phyloP scores from a whole-genome alignment of 2,888 invertebrate species.

The Spisula solida region DNA sequence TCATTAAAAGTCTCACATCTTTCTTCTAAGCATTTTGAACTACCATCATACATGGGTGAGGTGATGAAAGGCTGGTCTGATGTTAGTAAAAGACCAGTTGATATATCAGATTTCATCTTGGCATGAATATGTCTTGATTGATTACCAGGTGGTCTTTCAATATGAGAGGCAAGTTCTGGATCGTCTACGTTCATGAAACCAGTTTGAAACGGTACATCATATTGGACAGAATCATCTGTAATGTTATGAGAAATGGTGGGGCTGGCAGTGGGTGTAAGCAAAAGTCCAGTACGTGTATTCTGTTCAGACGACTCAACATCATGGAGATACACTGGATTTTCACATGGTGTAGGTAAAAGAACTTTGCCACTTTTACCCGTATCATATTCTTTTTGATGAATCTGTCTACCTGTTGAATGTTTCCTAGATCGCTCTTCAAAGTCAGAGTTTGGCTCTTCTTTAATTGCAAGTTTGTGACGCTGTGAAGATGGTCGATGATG shows the following conservation, averaged over 20 bases:
- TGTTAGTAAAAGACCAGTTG: neutral
- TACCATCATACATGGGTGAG: too few species aligned
- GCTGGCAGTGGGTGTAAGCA: slow-evolving; percentile 23
- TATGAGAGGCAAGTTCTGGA: neutral
- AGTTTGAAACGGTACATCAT: neutral
- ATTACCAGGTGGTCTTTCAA: too few species aligned
- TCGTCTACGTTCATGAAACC: neutral
- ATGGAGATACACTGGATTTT: neutral
- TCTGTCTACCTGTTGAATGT: neutral
- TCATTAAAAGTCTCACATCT: too few species aligned
- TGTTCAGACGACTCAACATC: neutral
- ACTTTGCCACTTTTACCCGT: neutral
- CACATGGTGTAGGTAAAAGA: neutral
- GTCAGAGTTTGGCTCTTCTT: too few species aligned
- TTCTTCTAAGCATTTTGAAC: too few species aligned
- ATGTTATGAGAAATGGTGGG: neutral
- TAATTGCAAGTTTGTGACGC: too few species aligned
- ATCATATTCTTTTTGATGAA: neutral
- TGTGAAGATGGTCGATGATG: too few species aligned
- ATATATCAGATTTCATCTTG: too few species aligned
- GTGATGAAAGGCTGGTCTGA: too few species aligned
- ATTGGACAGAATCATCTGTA: neutral
- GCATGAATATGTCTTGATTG: too few species aligned
- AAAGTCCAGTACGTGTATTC: neutral
- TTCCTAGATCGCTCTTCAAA: neutral